Evolutionary conservation across 2,888 invertebrate genomes (phyloP), one percentile per base, ranked within the genome.

Genomic region (Blastobasis lacticolella): DNA sequence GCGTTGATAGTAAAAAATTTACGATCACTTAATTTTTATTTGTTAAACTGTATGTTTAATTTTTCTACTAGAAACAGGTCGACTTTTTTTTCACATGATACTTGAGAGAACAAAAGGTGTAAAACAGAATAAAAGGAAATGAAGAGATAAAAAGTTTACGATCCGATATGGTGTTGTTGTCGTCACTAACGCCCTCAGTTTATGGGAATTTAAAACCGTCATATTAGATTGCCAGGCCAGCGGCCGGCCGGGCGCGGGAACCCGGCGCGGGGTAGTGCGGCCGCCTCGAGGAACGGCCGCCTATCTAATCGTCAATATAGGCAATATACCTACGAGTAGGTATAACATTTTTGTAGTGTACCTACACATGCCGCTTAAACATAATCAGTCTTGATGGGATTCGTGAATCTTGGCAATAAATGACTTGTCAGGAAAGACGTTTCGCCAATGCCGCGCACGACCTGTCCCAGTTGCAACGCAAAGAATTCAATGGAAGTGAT

Each of bases 71-170:
- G 40, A 49, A 45, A 45, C 49, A 49, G 49, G 45, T 38, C 38
- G 48, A 49, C 23, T 48, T 41, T 42, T 42, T 42, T 48, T 9
- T 44, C 41, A 50, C 37, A 49, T 51, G 47, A n/a, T 8, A 9
- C 50, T 54, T 44, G 46, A 37, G 54, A 69, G 67, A 71, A 75
- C 73, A 74, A 77, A 74, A 72, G 71, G 67, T 70, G 73, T 75
- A 75, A 78, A 75, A 73, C 63, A 63, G 65, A 75, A 70, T 70
- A 67, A 73, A 76, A 69, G 64, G 68, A 62, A 77, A 82, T 84
- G 72, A 77, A 84, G 81, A 73, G 79, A 84, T 86, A 86, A 84
- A 77, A 81, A 73, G 67, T 86, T 86, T 85, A 86, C 80, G 86
- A 83, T 66, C 77, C 71, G 78, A 78, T 78, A 77, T 65, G 62